Conservation (phyloP, 2,113 vertebrate species). For the Oncorhynchus kisutch region DNA sequence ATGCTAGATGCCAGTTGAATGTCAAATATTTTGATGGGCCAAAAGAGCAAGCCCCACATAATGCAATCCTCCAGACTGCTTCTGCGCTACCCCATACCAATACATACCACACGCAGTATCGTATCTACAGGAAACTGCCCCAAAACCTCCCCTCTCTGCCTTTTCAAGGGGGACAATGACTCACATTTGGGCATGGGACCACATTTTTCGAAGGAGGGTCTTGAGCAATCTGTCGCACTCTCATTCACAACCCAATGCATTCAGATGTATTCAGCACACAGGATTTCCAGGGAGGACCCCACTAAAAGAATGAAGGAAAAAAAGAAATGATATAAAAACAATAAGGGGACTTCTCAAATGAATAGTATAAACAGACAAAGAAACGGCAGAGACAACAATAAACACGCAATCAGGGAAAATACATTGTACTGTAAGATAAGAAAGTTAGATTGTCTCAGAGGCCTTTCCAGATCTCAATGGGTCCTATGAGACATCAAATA, state of each 20-base stretch:
- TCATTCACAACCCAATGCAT: slow-evolving; percentile 37
- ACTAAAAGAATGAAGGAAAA: slow-evolving; percentile 67
- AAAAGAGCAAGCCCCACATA: background rate
- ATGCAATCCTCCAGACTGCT: background rate
- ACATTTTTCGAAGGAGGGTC: slow-evolving; percentile 48
- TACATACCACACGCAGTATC: slow-evolving; percentile 53
- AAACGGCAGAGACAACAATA: slow-evolving; percentile 56
- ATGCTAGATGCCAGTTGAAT: background rate
- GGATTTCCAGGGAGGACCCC: slow-evolving; percentile 64
- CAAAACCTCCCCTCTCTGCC: slow-evolving; percentile 69
- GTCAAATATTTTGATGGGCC: background rate
- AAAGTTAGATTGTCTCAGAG: slow-evolving; percentile 35
- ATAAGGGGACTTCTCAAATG: slow-evolving; percentile 26
- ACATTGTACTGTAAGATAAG: slow-evolving; percentile 50
- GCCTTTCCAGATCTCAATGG: slow-evolving; percentile 24
- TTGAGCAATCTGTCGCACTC: slow-evolving; percentile 52
- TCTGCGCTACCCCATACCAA: slow-evolving; percentile 45
- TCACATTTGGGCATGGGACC: slow-evolving; percentile 68
- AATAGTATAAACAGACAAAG: slow-evolving; percentile 56
- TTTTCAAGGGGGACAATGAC: slow-evolving; percentile 67
- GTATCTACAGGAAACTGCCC: slow-evolving; percentile 86
- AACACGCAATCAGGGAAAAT: slow-evolving; percentile 61
- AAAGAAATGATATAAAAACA: slow-evolving; percentile 30
- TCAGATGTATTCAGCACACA: slow-evolving; percentile 50
- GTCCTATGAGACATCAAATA: slow-evolving; percentile 49